Conservation (phyloP, 1,140 invertebrate genomes). For the Brevipalpus yothersi region DNA sequence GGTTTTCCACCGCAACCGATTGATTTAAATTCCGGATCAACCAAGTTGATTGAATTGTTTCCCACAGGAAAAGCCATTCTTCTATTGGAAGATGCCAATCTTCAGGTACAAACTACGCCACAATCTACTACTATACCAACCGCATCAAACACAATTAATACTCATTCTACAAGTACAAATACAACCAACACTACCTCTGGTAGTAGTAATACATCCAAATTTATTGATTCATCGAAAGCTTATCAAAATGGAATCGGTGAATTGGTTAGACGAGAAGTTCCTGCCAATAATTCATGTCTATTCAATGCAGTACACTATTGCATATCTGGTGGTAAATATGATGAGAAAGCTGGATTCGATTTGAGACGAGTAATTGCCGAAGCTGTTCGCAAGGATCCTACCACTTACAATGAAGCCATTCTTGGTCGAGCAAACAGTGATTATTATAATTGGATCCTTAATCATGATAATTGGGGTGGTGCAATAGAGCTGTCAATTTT, state of each 20-base stretch:
- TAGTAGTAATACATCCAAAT: background rate
- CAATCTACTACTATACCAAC: background rate
- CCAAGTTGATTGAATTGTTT: background rate
- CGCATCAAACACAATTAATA: background rate
- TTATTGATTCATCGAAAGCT: background rate
- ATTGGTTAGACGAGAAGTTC: slow-evolving; percentile 64
- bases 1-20: background rate
- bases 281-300: slow-evolving; percentile 81
- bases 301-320: slow-evolving; percentile 62
- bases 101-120: background rate
- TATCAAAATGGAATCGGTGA: slow-evolving; percentile 28
- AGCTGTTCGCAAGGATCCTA: slow-evolving; percentile 43
- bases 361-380: slow-evolving; percentile 67
- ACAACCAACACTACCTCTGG: background rate
- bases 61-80: background rate
- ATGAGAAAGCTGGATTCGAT: slow-evolving; percentile 36
- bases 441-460: slow-evolving; percentile 66
- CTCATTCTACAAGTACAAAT: background rate
- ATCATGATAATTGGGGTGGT: slow-evolving; percentile 53
- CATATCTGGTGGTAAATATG: slow-evolving; percentile 40
- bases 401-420: slow-evolving; percentile 57
- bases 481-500: slow-evolving; percentile 77
- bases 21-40: background rate
- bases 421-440: slow-evolving; percentile 51
- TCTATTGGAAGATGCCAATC: background rate